phyloP scores from a whole-genome alignment of 2,797 vertebrate genomes.

The Leptoclinus maculatus region DNA sequence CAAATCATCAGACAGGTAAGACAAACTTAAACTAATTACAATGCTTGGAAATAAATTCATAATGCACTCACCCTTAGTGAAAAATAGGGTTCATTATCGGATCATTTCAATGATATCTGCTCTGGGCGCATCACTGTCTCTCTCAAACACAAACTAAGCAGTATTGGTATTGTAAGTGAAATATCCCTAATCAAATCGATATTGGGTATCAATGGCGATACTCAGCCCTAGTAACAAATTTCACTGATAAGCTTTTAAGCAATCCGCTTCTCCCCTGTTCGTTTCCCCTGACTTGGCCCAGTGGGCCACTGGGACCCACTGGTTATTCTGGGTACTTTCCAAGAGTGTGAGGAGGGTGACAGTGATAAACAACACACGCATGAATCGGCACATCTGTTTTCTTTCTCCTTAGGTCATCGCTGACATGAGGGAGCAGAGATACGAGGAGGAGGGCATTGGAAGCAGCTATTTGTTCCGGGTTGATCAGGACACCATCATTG shows the following conservation, averaged over 20 bases:
- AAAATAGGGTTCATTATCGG: neutral
- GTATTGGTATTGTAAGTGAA: neutral
- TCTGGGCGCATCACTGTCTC: no score
- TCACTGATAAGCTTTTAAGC: neutral
- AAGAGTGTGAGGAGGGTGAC: neutral
- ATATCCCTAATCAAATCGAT: neutral
- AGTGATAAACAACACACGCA: slow-evolving; percentile 28
- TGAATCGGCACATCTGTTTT: slow-evolving; percentile 12
- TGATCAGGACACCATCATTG: slow-evolving; percentile 96
- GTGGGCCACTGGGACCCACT: slow-evolving; percentile 7
- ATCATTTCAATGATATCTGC: neutral
- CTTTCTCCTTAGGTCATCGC: slow-evolving; percentile 88
- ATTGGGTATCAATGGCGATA: neutral
- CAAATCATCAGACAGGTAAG: slow-evolving; percentile 97
- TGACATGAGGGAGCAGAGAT: slow-evolving; percentile 95
- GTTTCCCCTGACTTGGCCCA: slow-evolving; percentile 1
- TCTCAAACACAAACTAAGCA: neutral
- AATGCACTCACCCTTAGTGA: neutral
- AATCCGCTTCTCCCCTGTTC: slow-evolving; percentile 10
- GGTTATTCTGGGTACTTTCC: slow-evolving; percentile 60
- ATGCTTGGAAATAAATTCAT: neutral
- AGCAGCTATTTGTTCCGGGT: slow-evolving; percentile 99
- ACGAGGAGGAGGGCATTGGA: slow-evolving; percentile 95
- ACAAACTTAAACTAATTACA: neutral
- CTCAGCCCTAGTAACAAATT: neutral